Evolutionary conservation across 2,888 invertebrate genomes (phyloP).

Genomic region (Noctua janthe): DNA sequence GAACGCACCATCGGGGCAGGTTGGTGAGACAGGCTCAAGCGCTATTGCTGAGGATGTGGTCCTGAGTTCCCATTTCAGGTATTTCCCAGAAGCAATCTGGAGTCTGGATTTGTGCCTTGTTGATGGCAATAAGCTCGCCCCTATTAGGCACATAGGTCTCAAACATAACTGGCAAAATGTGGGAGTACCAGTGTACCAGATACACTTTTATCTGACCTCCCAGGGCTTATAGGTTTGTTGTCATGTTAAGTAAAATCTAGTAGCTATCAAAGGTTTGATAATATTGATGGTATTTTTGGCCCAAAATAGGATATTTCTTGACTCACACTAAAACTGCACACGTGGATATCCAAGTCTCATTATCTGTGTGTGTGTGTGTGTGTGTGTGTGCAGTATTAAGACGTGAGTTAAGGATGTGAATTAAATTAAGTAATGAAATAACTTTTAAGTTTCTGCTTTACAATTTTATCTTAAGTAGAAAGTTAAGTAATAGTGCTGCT

Average conservation of each 20-base stretch:
- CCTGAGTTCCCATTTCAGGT: no score
- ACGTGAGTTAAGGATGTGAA: constrained; percentile 25
- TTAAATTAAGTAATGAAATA: constrained; percentile 56
- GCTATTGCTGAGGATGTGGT: background rate
- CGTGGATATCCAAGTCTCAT: background rate
- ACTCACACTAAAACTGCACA: background rate
- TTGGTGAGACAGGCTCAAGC: background rate
- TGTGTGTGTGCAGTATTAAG: constrained; percentile 5
- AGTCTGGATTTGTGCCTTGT: background rate
- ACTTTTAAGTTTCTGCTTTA: constrained; percentile 52
- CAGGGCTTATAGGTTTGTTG: background rate
- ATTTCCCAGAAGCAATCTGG: background rate
- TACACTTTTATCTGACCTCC: background rate
- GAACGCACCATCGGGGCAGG: background rate
- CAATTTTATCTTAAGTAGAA: constrained; percentile 47
- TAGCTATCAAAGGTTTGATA: background rate
- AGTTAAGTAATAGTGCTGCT: constrained; percentile 40
- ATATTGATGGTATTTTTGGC: background rate
- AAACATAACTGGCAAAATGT: background rate
- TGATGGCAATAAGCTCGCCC: background rate
- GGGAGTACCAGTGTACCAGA: background rate
- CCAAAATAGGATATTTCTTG: background rate
- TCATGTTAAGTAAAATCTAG: background rate
- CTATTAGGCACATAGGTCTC: background rate
- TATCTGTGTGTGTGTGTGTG: background rate